These are phyloP conservation scores for Micoletzkya japonica DNA, from an alignment of 2,888 invertebrate genomes.

Conservation along the genomic window DNA sequence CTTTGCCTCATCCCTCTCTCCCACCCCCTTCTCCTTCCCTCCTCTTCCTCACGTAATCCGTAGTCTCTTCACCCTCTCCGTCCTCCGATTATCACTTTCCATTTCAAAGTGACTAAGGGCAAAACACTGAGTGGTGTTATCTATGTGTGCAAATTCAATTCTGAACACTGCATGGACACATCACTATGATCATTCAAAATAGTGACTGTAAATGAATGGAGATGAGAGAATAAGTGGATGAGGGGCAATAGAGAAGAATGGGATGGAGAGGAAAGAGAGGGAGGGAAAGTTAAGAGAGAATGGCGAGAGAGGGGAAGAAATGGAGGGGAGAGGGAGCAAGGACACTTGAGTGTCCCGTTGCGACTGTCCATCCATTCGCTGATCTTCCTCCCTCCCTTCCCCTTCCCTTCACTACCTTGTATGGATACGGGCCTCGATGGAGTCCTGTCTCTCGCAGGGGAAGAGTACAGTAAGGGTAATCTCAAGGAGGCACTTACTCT, in stretches of 20 bases:
- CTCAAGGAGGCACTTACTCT: slow-evolving; percentile 15
- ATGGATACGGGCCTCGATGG: slow-evolving; percentile 21
- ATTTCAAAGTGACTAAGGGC: no score
- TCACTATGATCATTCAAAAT: neutral
- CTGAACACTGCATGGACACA: no score
- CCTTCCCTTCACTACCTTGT: slow-evolving; percentile 1
- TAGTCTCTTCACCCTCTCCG: neutral
- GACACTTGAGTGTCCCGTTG: neutral
- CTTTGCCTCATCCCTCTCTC: neutral
- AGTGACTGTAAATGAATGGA: neutral
- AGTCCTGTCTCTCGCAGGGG: slow-evolving; percentile 7
- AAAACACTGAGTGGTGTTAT: no score
- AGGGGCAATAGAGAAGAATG: neutral
- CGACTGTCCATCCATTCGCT: neutral
- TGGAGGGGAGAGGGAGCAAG: neutral
- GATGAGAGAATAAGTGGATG: neutral
- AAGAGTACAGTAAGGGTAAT: neutral
- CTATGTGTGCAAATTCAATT: no score
- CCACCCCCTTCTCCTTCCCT: neutral
- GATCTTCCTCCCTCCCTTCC: no score
- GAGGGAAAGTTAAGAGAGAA: no score
- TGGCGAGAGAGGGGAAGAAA: no score
- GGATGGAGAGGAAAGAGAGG: neutral
- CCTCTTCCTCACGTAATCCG: neutral
- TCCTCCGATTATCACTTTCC: no score